These are phyloP conservation scores for Sarcophaga bullata DNA, from an alignment of 1,140 invertebrate genomes.

Conservation along the genomic window DNA sequence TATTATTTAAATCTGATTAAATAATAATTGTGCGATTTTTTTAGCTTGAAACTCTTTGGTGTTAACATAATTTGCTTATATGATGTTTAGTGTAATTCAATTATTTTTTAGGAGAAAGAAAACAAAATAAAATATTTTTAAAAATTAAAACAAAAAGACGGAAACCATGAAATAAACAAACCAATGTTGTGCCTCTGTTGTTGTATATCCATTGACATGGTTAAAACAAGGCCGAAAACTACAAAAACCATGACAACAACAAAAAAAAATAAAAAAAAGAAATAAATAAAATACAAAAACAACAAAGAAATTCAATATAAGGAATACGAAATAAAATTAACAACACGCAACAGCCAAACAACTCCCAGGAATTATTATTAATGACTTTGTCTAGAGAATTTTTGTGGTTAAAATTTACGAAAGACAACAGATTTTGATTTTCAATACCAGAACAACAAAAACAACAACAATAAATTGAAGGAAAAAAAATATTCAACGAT, in stretches of 20 bases:
- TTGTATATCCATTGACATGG: conserved; percentile 31
- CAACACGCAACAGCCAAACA: conserved; percentile 8
- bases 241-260: conserved; percentile 30
- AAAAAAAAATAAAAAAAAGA: background rate
- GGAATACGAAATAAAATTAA: background rate
- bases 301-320: background rate
- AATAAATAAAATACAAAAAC: background rate
- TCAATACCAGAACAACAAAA: conserved; percentile 26
- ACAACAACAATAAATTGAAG: background rate
- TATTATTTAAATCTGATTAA: too few relatives aligned
- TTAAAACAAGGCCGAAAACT: conserved; percentile 40
- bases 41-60: too few relatives aligned
- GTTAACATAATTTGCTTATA: too few relatives aligned
- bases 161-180: background rate
- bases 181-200: background rate
- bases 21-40: too few relatives aligned
- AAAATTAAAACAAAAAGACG: background rate
- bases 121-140: background rate
- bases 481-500: background rate
- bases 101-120: too few relatives aligned
- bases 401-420: conserved; percentile 46
- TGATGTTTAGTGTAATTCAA: too few relatives aligned
- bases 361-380: conserved; percentile 48
- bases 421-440: conserved; percentile 32
- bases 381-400: conserved; percentile 51